Base-by-base conservation (phyloP, 2,113 vertebrate species). In the Centrocercus urophasianus region DNA sequence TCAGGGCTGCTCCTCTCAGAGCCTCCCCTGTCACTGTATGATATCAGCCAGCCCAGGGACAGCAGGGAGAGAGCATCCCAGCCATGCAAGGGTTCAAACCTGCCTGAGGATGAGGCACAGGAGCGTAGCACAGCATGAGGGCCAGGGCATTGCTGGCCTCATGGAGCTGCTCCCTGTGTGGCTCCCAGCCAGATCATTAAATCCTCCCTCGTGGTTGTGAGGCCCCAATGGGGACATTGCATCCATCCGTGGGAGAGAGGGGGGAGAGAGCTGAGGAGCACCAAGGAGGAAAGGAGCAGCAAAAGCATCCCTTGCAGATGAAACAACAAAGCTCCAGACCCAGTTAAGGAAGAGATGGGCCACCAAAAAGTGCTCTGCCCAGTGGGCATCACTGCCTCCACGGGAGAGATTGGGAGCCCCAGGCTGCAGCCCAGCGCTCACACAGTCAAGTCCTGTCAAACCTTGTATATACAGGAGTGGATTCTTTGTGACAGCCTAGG, bases 261-360 rank as follows among this genome's bases (percentile, higher is more conserved):
- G 25, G 34, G 40, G 66, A 72, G 56, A 42, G 45, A 6, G 59
- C n/a, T 59, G 7, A 7, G n/a, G 42, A 32, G n/a, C 34, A 10
- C 11, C 7, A 0, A 38, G 34, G 54, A 3, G 32, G 54, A 54
- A 57, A 17, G 52, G 20, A 74, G 42, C 87, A 78, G 57, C 74
- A 2, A 4, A 71, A 34, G 9, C 3, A 0, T 38, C 42, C 75
- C n/a, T 50, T 50, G 64, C 64, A 43, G 45, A 27, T 11, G 13
- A 28, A 66, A 56, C 40, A 18, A 3, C 0, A 7, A 21, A 6
- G 21, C 4, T 1, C 4, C 50, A 6, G 18, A 28, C 28, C 75
- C 50, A 14, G 36, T 6, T 4, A 8, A 27, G 72, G 42, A 8
- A 70, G 30, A 34, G 0, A 32, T 0, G 0, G 0, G 18, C 15